Evolutionary conservation across 2,888 invertebrate genomes (phyloP).

Genomic region (Coenonympha arcania): DNA sequence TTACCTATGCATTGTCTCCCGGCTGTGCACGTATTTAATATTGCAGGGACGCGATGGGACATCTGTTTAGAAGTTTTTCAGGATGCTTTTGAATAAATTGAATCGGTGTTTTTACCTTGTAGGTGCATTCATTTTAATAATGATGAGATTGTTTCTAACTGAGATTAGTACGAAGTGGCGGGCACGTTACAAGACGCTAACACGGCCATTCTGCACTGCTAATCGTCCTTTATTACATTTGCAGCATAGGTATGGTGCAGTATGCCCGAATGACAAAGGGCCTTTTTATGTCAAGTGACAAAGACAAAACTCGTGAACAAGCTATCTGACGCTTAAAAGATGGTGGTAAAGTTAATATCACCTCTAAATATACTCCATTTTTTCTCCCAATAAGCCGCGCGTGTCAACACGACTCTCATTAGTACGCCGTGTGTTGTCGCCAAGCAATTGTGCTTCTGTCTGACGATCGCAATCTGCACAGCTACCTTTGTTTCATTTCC

Average conservation of each 20-base stretch:
- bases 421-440: neutral
- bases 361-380: neutral
- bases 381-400: neutral
- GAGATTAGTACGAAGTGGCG: too few species aligned
- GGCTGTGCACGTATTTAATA: slow-evolving; percentile 55
- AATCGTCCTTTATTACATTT: too few species aligned
- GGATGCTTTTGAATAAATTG: slow-evolving; percentile 23
- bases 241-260: too few species aligned
- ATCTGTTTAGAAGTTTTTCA: slow-evolving; percentile 23
- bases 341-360: too few species aligned
- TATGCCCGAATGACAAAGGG: too few species aligned
- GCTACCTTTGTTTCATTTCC: slow-evolving; percentile 65
- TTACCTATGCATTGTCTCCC: slow-evolving; percentile 68
- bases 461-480: slow-evolving; percentile 28
- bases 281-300: too few species aligned
- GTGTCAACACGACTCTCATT: neutral
- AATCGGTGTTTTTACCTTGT: slow-evolving; percentile 12
- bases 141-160: neutral
- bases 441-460: slow-evolving; percentile 6
- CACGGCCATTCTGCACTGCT: too few species aligned
- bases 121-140: neutral
- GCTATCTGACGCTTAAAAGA: too few species aligned
- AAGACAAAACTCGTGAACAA: too few species aligned
- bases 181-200: too few species aligned
- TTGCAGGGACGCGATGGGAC: slow-evolving; percentile 31